These are phyloP conservation scores for Odontesthes bonariensis DNA, from an alignment of 2,113 vertebrate species.

Conservation along the genomic window DNA sequence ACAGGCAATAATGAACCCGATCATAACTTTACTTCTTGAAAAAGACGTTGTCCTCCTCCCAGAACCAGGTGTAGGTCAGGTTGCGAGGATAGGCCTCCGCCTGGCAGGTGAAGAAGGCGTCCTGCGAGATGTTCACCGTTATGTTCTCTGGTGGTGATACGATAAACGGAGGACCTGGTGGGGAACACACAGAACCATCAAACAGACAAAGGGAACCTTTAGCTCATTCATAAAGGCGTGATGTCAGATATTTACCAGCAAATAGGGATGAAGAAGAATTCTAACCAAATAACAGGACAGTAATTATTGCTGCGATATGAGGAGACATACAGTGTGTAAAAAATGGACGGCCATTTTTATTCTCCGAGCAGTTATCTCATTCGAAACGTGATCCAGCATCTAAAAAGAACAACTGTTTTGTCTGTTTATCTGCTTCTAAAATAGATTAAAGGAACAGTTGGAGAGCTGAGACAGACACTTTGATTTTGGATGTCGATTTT, in stretches of 20 bases:
- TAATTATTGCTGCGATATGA: too few relatives aligned
- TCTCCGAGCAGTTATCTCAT: too few relatives aligned
- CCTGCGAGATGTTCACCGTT: conserved; percentile 99
- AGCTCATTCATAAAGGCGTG: not conserved
- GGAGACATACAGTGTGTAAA: too few relatives aligned
- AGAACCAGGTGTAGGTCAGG: conserved; percentile 99
- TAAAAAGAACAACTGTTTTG: too few relatives aligned
- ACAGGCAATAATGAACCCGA: conserved; percentile 69
- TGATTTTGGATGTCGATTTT: too few relatives aligned
- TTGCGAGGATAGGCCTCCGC: conserved; percentile 98
- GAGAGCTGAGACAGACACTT: too few relatives aligned
- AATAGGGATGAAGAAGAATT: not conserved
- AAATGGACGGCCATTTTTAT: too few relatives aligned
- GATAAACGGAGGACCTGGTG: conserved; percentile 89
- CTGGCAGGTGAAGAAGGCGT: conserved; percentile 98
- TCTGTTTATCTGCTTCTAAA: too few relatives aligned
- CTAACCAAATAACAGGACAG: not conserved
- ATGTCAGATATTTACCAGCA: not conserved
- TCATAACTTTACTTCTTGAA: conserved; percentile 96
- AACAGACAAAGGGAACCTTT: not conserved
- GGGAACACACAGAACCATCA: conserved; percentile 10
- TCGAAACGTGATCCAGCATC: too few relatives aligned
- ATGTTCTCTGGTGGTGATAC: conserved; percentile 97
- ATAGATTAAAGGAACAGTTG: too few relatives aligned
- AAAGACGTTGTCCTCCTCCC: conserved; percentile 98